Percentiles rank a stretch among this genome's conserved stretches.
These are phyloP conservation scores for Agriotes lineatus DNA, from an alignment of 2,888 invertebrate species.

Conservation along the genomic window DNA sequence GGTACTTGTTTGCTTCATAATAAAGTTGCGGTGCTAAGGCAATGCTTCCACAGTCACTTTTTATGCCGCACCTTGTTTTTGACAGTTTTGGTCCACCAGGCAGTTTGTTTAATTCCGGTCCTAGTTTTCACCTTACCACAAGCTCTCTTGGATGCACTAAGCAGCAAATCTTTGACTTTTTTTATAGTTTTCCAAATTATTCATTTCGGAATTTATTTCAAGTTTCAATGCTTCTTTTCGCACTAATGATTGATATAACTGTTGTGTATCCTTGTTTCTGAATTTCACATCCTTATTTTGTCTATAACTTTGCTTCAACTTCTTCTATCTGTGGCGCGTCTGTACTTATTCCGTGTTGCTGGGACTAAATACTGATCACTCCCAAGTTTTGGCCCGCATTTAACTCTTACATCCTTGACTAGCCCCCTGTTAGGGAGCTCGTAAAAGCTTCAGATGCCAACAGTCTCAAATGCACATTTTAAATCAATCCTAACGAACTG, in stretches of 20 bases:
- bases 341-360: neutral
- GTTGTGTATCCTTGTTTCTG: too few relatives aligned
- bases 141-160: neutral
- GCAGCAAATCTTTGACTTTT: neutral
- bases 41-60: neutral
- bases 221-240: too few relatives aligned
- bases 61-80: conserved; percentile 14
- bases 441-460: too few relatives aligned
- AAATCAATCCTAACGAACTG: too few relatives aligned
- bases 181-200: neutral
- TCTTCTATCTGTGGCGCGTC: neutral
- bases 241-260: too few relatives aligned
- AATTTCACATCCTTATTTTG: too few relatives aligned
- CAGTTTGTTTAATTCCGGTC: neutral
- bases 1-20: too few relatives aligned
- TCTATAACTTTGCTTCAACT: too few relatives aligned
- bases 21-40: neutral
- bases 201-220: neutral
- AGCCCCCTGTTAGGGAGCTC: too few relatives aligned
- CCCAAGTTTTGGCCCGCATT: neutral
- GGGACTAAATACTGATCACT: neutral
- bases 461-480: too few relatives aligned
- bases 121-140: neutral
- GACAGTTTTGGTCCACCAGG: neutral
- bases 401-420: neutral